Evolutionary conservation across 1,140 invertebrate species (phyloP).

Genomic region (Physella acuta): DNA sequence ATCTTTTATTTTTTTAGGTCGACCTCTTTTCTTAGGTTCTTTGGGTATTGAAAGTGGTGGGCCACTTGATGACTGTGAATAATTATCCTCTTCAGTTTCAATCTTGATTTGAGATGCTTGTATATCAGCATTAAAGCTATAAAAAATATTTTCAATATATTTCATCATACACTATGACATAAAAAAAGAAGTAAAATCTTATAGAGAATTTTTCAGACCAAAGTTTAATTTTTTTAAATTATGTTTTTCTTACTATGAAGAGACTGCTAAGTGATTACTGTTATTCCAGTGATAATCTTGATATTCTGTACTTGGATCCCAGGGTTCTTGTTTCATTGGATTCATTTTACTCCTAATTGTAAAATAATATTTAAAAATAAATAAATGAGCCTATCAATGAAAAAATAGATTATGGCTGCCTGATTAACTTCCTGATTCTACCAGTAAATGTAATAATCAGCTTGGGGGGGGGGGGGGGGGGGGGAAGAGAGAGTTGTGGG

Average conservation of each 20-base stretch:
- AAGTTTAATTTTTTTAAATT: too few species aligned
- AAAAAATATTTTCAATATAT: neutral
- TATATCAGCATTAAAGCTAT: constrained; percentile 9
- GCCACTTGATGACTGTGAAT: constrained; percentile 1
- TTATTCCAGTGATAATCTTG: constrained; percentile 20
- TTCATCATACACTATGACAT: too few species aligned
- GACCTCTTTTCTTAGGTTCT: constrained; percentile 23
- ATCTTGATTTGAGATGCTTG: constrained; percentile 10
- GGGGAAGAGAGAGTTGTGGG: too few species aligned
- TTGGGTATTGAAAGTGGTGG: neutral
- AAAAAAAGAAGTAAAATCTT: too few species aligned
- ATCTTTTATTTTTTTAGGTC: constrained; percentile 23
- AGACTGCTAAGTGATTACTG: neutral
- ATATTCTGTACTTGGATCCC: constrained; percentile 3
- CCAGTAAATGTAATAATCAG: too few species aligned
- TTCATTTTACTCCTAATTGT: too few species aligned
- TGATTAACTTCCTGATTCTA: too few species aligned
- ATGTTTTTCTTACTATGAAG: constrained; percentile 22
- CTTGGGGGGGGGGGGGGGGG: too few species aligned
- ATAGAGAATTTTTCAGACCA: too few species aligned
- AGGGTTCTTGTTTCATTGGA: constrained; percentile 17
- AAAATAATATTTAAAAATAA: too few species aligned
- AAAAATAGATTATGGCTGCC: too few species aligned
- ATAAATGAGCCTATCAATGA: too few species aligned
- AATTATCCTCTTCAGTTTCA: constrained; percentile 17